These are phyloP conservation scores for Chaetorhynchus papuensis DNA, from an alignment of 2,113 vertebrate species.

Conservation along the genomic window DNA sequence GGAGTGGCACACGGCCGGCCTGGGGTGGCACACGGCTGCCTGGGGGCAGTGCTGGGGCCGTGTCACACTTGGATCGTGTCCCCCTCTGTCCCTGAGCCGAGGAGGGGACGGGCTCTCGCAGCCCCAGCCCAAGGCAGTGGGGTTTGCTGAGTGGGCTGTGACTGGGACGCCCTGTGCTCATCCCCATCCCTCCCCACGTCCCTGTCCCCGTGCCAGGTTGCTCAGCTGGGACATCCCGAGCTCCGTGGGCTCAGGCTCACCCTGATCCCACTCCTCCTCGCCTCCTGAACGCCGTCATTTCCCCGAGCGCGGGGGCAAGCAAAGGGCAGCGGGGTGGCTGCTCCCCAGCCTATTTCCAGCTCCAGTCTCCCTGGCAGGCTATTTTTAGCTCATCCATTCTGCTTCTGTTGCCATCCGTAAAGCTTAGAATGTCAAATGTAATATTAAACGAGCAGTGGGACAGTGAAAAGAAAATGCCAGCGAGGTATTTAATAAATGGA, in stretches of 20 bases:
- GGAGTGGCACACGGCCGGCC: background rate
- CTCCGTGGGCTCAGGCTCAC: rapidly evolving
- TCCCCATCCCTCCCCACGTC: background rate
- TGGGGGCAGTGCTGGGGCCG: rapidly evolving
- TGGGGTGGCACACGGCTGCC: background rate
- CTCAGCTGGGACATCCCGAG: rapidly evolving
- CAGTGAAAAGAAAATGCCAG: conserved; percentile 72
- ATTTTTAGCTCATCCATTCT: conserved; percentile 75
- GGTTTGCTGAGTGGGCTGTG: background rate
- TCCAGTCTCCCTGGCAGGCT: conserved; percentile 53
- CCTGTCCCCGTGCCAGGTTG: background rate
- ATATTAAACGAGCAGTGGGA: conserved; percentile 67
- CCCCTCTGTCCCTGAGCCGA: background rate
- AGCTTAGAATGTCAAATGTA: conserved; percentile 74
- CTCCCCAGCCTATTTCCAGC: conserved; percentile 60
- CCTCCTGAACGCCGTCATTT: background rate
- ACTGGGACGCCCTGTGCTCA: background rate
- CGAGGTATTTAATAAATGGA: conserved; percentile 67
- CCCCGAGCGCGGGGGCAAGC: background rate
- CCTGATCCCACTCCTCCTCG: rapidly evolving
- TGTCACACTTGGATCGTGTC: background rate
- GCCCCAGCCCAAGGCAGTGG: rapidly evolving
- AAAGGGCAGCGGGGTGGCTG: conserved; percentile 22
- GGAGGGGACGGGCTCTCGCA: rapidly evolving
- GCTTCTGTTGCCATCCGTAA: conserved; percentile 76